Percentiles rank a stretch among this genome's conserved stretches.
Evolutionary conservation across 2,888 invertebrate genomes (phyloP).

Genomic region (Diarsia mendica): DNA sequence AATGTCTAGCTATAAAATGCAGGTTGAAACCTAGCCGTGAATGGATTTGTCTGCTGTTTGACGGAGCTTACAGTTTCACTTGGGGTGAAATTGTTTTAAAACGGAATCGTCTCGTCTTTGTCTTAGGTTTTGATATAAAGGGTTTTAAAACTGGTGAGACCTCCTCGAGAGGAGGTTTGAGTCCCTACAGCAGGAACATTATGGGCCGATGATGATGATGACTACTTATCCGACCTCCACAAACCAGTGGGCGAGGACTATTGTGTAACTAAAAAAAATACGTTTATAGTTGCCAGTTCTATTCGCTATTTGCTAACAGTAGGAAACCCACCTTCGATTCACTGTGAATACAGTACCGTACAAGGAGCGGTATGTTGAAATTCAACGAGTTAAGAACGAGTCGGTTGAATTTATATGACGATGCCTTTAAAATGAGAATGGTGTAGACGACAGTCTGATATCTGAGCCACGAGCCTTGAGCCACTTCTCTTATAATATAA

Average conservation of each 20-base stretch:
- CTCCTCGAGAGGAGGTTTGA: too few relatives aligned
- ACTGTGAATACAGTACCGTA: constrained; percentile 39
- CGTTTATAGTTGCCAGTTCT: not conserved
- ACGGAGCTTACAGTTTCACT: constrained; percentile 44
- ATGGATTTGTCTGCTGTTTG: constrained; percentile 51
- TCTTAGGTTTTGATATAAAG: constrained; percentile 4
- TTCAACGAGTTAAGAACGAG: constrained; percentile 55
- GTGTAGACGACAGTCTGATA: constrained; percentile 67
- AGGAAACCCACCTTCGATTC: constrained; percentile 9
- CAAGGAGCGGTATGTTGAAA: constrained; percentile 53
- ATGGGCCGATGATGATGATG: too few relatives aligned
- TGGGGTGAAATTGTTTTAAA: constrained; percentile 32
- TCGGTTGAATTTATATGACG: constrained; percentile 71
- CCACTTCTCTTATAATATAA: constrained; percentile 62
- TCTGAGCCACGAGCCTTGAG: constrained; percentile 52
- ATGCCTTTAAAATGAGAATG: constrained; percentile 71
- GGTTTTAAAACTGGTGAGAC: not conserved
- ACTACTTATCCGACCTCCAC: too few relatives aligned
- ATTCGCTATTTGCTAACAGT: not conserved
- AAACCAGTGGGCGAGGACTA: too few relatives aligned
- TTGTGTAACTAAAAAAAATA: not conserved
- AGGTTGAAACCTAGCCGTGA: constrained; percentile 44
- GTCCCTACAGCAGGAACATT: too few relatives aligned
- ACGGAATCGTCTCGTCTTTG: constrained; percentile 14
- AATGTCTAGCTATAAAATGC: constrained; percentile 64